A percentile compares a stretch with the other conserved stretches of the same genome.
Evolutionary conservation across 1,140 invertebrate genomes (phyloP).

Genomic region (Calosoma granatense): DNA sequence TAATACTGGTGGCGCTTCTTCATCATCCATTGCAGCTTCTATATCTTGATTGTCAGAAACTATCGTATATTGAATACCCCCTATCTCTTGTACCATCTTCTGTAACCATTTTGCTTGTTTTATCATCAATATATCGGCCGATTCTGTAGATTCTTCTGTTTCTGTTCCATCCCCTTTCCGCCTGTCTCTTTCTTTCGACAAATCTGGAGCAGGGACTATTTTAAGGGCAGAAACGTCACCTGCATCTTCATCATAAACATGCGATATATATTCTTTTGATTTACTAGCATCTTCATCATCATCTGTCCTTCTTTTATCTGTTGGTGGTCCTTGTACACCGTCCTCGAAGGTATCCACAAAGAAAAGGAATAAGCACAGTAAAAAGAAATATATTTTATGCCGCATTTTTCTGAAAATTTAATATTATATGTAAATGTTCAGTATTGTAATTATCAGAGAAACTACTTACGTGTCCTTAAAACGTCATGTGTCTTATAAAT

Average conservation of each 20-base stretch:
- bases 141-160: conserved; percentile 16
- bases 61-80: conserved; percentile 20
- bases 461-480: background rate
- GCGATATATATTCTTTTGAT: background rate
- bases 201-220: conserved; percentile 15
- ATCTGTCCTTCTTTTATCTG: background rate
- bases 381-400: background rate
- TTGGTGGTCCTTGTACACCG: background rate
- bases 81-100: conserved; percentile 28
- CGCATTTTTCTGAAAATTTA: conserved; percentile 1
- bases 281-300: background rate
- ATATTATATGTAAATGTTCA: background rate
- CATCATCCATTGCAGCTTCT: conserved; percentile 28
- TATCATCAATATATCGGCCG: conserved; percentile 23
- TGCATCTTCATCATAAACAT: background rate
- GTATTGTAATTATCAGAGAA: background rate
- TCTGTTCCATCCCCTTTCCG: conserved; percentile 4
- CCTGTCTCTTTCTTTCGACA: conserved; percentile 14
- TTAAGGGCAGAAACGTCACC: conserved; percentile 9
- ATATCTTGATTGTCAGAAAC: conserved; percentile 17
- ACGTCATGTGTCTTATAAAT: background rate
- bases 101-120: conserved; percentile 28
- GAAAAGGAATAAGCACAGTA: background rate
- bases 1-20: conserved; percentile 33
- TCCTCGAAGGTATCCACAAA: background rate